Conservation (phyloP, 2,797 vertebrate genomes). For the Dryobates pubescens region DNA sequence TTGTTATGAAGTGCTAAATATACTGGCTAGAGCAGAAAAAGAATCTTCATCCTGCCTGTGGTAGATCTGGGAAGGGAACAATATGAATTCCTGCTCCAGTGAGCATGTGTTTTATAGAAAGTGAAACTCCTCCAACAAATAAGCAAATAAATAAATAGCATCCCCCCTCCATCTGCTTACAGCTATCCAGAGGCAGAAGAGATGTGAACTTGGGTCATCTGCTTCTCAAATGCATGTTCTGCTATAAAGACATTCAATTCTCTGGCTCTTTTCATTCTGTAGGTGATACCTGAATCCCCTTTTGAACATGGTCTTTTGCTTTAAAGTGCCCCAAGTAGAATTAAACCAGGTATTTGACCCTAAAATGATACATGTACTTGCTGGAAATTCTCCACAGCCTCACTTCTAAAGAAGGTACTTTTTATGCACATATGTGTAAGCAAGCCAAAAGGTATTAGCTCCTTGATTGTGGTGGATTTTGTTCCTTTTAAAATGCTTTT, state of each 20-base stretch:
- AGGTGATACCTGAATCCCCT: background rate
- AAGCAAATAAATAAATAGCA: constrained; percentile 40
- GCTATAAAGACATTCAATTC: background rate
- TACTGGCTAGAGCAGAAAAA: background rate
- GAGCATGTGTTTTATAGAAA: background rate
- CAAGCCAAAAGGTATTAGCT: background rate
- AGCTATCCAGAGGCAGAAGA: background rate
- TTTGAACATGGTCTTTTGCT: background rate
- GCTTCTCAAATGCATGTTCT: background rate
- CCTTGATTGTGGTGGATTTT: background rate
- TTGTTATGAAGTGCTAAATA: background rate
- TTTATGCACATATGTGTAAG: background rate
- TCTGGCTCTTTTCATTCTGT: background rate
- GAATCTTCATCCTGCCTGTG: background rate
- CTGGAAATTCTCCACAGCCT: background rate
- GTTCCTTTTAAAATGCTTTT: background rate
- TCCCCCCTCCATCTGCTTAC: background rate
- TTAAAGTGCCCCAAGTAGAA: background rate
- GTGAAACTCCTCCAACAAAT: background rate
- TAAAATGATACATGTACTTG: background rate
- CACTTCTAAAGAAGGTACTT: background rate
- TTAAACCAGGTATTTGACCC: background rate
- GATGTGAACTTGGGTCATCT: background rate
- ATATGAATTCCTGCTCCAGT: background rate
- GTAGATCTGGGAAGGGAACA: background rate